Conservation (phyloP, 2,113 vertebrate species). For the Formicarius rufipectus region DNA sequence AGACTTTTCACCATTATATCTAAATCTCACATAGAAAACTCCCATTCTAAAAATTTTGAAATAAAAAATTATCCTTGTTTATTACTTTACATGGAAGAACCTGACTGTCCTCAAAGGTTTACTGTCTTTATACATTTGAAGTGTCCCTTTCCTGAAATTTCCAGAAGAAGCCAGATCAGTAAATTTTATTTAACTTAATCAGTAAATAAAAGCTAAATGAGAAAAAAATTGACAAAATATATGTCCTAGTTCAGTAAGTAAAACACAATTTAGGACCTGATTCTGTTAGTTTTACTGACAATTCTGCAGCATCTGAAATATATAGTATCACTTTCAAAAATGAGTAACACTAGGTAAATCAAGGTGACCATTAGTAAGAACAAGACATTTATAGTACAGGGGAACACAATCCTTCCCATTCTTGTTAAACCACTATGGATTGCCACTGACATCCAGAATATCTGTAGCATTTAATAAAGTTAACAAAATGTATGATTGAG, state of each 20-base stretch:
- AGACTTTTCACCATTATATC: neutral
- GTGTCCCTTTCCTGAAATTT: neutral
- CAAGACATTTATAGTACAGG: neutral
- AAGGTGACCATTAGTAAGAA: neutral
- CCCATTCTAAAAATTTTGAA: neutral
- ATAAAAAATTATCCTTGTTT: neutral
- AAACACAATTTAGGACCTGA: neutral
- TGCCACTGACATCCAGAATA: neutral
- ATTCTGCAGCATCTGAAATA: neutral
- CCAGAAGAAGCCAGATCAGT: neutral
- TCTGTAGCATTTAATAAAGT: neutral
- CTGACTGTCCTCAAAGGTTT: neutral
- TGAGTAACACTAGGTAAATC: neutral
- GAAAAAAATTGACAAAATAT: neutral
- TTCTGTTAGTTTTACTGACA: neutral
- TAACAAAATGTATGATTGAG: neutral
- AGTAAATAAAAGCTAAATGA: neutral
- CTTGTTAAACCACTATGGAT: neutral
- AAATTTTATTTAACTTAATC: neutral
- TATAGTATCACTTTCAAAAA: neutral
- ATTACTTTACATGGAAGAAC: neutral
- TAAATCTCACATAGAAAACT: neutral
- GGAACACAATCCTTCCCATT: neutral
- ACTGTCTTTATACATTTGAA: neutral
- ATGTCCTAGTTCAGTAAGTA: neutral